A percentile compares a stretch with the other conserved stretches of the same genome.
Evolutionary conservation across 1,140 invertebrate species (phyloP).

Genomic region (Lepidurus apus): DNA sequence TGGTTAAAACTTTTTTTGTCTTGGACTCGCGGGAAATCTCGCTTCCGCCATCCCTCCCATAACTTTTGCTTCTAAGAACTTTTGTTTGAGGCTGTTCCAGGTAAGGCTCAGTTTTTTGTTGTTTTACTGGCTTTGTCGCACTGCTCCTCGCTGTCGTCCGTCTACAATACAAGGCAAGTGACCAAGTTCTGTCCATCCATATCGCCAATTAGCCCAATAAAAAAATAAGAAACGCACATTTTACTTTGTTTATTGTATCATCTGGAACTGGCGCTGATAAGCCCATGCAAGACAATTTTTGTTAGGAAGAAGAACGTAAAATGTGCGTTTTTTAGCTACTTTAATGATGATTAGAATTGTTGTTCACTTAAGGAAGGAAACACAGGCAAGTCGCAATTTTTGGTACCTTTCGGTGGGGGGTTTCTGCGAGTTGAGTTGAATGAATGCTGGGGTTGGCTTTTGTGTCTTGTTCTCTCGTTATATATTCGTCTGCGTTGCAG

Average conservation of each 20-base stretch:
- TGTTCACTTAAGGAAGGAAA: background rate
- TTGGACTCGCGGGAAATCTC: background rate
- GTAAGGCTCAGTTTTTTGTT: constrained; percentile 14
- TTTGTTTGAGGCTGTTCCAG: background rate
- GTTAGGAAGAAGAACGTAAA: background rate
- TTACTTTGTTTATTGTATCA: background rate
- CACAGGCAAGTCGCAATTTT: constrained; percentile 21
- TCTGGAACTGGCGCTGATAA: background rate
- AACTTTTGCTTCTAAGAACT: background rate
- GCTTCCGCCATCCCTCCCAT: background rate
- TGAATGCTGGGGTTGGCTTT: constrained; percentile 14
- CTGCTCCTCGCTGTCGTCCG: constrained; percentile 12
- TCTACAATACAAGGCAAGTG: constrained; percentile 21
- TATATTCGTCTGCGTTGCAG: background rate
- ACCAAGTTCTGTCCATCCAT: background rate
- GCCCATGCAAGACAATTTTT: background rate
- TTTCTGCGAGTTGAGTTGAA: background rate
- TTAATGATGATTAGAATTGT: background rate
- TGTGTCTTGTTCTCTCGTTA: constrained; percentile 21
- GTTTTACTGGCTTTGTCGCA: constrained; percentile 18
- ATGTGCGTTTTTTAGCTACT: constrained; percentile 9
- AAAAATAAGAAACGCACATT: background rate
- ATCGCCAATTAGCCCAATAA: background rate
- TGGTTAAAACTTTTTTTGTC: background rate
- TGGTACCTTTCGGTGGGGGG: background rate